Conservation (phyloP, 2,888 invertebrate species). For the Machimus rusticus region DNA sequence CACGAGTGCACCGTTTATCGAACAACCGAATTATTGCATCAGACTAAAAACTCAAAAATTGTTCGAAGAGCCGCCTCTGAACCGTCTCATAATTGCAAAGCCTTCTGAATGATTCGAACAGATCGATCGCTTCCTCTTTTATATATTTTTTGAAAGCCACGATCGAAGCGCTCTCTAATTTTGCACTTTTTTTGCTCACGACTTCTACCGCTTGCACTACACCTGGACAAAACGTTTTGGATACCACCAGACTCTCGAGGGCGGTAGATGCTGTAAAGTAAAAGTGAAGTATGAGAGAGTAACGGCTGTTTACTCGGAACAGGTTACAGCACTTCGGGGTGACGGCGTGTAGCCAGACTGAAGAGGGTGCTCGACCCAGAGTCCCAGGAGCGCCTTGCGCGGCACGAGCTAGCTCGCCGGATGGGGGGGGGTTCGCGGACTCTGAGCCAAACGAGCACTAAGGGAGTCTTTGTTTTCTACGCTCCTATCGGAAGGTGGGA, state of each 20-base stretch:
- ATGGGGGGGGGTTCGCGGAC: no score
- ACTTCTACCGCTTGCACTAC: background rate
- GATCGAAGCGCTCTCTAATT: background rate
- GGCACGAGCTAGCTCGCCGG: no score
- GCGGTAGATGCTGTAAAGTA: no score
- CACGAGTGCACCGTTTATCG: background rate
- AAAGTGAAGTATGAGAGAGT: no score
- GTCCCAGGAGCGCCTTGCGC: no score
- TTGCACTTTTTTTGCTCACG: background rate
- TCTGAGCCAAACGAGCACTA: no score
- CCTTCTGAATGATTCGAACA: conserved; percentile 43
- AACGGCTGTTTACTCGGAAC: no score
- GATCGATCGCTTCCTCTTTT: conserved; percentile 42
- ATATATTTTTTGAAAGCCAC: conserved; percentile 15
- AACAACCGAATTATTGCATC: conserved; percentile 3
- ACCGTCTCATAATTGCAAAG: conserved; percentile 46
- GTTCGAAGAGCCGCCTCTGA: background rate
- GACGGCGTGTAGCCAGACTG: no score
- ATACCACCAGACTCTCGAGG: background rate
- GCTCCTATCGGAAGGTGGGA: no score
- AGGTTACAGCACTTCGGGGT: no score
- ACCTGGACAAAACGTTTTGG: background rate
- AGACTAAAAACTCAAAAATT: background rate
- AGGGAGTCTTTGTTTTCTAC: no score
- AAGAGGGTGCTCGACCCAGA: no score